These are phyloP conservation scores for Nycticorax nycticorax DNA, from an alignment of 2,113 vertebrate genomes.

Conservation along the genomic window DNA sequence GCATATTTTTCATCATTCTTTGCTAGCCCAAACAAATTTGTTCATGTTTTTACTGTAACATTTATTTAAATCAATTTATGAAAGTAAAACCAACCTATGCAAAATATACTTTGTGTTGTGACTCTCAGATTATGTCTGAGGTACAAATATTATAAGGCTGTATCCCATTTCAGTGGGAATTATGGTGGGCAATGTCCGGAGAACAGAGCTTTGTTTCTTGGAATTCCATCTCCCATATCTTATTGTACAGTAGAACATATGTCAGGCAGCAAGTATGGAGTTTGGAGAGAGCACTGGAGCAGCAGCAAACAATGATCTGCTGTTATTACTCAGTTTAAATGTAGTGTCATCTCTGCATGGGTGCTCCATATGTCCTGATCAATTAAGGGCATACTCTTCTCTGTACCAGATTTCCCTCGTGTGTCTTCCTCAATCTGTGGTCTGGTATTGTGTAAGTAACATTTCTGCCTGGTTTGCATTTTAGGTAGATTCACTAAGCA, in stretches of 20 bases:
- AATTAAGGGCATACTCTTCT: background rate
- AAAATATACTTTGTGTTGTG: background rate
- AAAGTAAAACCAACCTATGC: background rate
- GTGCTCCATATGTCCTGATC: background rate
- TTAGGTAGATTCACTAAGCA: background rate
- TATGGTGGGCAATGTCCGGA: background rate
- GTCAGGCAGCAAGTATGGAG: background rate
- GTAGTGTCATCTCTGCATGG: background rate
- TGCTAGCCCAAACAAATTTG: background rate
- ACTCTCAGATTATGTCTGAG: background rate
- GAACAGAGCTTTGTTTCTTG: background rate
- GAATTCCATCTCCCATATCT: background rate
- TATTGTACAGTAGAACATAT: background rate
- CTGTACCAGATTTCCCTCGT: background rate
- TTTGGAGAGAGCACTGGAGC: background rate
- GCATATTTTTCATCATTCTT: background rate
- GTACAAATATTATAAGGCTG: background rate
- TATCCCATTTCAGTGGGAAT: background rate
- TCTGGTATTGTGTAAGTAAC: background rate
- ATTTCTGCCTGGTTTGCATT: background rate
- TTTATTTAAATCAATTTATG: background rate
- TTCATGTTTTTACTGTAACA: background rate
- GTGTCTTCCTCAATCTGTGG: background rate
- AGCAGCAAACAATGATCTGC: background rate
- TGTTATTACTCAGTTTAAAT: background rate